phyloP scores from a whole-genome alignment of 2,888 invertebrate genomes.

The Leptopilina drosophilae region DNA sequence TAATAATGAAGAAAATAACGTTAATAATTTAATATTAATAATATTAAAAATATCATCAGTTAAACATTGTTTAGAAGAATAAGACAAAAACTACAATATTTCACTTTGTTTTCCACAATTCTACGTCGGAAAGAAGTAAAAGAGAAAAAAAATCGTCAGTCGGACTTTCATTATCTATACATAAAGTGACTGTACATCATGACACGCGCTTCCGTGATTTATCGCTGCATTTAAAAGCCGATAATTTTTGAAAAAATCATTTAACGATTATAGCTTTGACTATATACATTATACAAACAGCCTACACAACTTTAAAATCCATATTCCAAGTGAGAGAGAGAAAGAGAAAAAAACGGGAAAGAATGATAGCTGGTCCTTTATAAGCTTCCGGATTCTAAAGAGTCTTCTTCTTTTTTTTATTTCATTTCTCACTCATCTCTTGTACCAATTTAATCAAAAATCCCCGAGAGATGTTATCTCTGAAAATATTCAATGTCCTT shows the following conservation, averaged over 20 bases:
- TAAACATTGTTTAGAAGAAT: too few relatives aligned
- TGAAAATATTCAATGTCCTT: constrained; percentile 11
- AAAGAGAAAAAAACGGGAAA: too few relatives aligned
- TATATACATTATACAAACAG: background rate
- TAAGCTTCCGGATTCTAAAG: constrained; percentile 17
- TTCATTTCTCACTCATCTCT: background rate
- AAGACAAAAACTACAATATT: too few relatives aligned
- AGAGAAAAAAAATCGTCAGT: background rate
- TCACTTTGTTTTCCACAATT: too few relatives aligned
- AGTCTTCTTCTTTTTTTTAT: background rate
- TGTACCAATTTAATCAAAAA: constrained; percentile 9
- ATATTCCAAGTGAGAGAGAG: background rate
- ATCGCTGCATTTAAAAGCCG: constrained; percentile 14
- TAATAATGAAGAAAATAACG: too few relatives aligned
- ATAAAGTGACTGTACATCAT: background rate
- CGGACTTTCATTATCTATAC: constrained; percentile 6
- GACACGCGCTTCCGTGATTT: constrained; percentile 23
- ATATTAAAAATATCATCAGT: too few relatives aligned
- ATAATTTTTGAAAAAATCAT: constrained; percentile 33
- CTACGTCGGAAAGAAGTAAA: background rate
- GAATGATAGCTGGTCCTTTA: too few relatives aligned
- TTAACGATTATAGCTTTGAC: constrained; percentile 23
- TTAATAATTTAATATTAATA: too few relatives aligned
- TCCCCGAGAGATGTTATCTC: constrained; percentile 2
- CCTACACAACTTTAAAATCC: constrained; percentile 18